These are phyloP conservation scores for Tethya wilhelma DNA, from an alignment of 37 sponge, comb jelly and placozoan genomes.

Conservation along the genomic window DNA sequence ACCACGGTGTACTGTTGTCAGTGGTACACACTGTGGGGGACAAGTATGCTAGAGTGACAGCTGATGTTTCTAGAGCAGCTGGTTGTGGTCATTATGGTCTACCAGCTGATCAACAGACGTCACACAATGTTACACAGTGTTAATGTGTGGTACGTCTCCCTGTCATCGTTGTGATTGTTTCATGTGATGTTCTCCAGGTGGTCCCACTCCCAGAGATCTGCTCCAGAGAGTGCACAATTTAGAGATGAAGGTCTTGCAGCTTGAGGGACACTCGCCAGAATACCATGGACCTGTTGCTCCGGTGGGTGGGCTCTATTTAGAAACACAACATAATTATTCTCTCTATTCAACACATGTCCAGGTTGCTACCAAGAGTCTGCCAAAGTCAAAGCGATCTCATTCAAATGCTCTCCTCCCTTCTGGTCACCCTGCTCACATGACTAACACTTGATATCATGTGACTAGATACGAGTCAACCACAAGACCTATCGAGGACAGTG, in stretches of 20 bases:
- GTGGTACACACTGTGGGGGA: too few species aligned
- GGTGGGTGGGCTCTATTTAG: neutral
- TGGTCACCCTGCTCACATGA: neutral
- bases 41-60: too few species aligned
- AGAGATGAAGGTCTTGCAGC: slow-evolving; percentile 40
- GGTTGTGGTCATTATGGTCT: neutral
- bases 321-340: neutral
- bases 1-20: too few species aligned
- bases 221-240: slow-evolving; percentile 37
- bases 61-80: neutral
- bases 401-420: neutral
- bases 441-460: too few species aligned
- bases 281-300: neutral
- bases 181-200: neutral
- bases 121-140: slow-evolving; percentile 8
- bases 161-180: neutral
- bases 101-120: neutral
- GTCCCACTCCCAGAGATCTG: slow-evolving; percentile 34
- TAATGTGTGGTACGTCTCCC: neutral
- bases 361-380: slow-evolving; percentile 6
- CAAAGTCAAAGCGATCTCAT: neutral
- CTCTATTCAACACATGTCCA: neutral
- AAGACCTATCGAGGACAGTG: too few species aligned
- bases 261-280: slow-evolving; percentile 38
- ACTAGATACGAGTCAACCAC: too few species aligned